phyloP scores from a whole-genome alignment of 2,888 invertebrate species.

The Spodoptera picta region DNA sequence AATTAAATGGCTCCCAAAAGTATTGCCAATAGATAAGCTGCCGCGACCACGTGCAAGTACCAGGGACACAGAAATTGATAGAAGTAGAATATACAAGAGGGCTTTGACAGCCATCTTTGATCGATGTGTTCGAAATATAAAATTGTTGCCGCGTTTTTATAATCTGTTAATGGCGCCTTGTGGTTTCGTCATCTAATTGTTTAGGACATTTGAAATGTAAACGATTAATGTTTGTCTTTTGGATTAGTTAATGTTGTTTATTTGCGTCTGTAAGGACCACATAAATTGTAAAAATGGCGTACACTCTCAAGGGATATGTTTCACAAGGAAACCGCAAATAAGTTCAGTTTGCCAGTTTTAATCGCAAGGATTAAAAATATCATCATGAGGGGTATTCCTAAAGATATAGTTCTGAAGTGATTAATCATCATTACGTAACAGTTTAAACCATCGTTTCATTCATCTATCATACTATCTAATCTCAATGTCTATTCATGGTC shows the following conservation, averaged over 20 bases:
- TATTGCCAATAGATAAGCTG: slow-evolving; percentile 26
- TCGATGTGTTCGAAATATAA: slow-evolving; percentile 1
- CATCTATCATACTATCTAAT: no score
- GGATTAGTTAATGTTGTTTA: background rate
- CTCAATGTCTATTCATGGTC: no score
- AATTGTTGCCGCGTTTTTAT: slow-evolving; percentile 2
- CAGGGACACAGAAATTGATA: slow-evolving; percentile 13
- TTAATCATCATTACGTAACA: no score
- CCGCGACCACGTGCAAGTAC: slow-evolving; percentile 21
- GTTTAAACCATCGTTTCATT: no score
- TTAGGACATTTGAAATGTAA: slow-evolving; percentile 5
- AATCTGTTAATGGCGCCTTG: slow-evolving; percentile 25
- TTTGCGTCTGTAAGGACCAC: no score
- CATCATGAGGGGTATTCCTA: no score
- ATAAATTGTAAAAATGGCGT: no score
- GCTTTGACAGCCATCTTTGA: slow-evolving; percentile 39
- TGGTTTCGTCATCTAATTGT: slow-evolving; percentile 18
- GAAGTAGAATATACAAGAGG: slow-evolving; percentile 19
- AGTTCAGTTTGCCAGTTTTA: no score
- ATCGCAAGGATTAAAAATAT: no score
- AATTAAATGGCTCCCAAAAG: slow-evolving; percentile 46
- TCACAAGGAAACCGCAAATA: no score
- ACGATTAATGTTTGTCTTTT: slow-evolving; percentile 14
- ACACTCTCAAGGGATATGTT: no score
- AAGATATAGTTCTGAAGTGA: no score